Evolutionary conservation across 2,113 vertebrate species (phyloP).

Genomic region (Alces alces): DNA sequence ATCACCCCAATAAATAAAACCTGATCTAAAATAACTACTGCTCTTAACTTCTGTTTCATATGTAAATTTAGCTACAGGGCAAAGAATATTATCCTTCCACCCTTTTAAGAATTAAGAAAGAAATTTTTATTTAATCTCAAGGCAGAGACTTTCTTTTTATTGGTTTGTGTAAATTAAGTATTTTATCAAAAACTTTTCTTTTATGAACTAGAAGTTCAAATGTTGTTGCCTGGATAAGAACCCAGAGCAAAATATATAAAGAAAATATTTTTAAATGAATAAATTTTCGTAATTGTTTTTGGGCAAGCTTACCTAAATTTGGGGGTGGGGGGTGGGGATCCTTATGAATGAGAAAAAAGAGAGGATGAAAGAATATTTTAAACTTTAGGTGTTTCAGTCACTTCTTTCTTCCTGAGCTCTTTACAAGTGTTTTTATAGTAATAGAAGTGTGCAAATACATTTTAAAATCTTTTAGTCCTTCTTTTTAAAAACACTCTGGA

Average conservation of each 20-base stretch:
- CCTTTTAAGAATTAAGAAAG: not conserved
- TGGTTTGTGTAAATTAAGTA: not conserved
- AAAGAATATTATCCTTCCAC: not conserved
- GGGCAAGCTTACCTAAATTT: not conserved
- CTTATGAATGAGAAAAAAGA: not conserved
- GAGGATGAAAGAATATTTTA: not conserved
- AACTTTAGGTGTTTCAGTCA: not conserved
- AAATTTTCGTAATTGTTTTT: not conserved
- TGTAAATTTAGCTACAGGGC: not conserved
- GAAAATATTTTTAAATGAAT: slow-evolving; percentile 26
- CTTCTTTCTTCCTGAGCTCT: not conserved
- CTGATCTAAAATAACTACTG: not conserved
- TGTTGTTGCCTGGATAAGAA: not conserved
- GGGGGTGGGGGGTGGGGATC: not conserved
- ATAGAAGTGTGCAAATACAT: not conserved
- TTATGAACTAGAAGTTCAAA: slow-evolving; percentile 4
- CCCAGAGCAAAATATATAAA: not conserved
- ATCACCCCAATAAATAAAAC: not conserved
- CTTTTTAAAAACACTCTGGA: not conserved
- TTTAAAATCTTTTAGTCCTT: not conserved
- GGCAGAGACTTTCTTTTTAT: not conserved
- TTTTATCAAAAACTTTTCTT: slow-evolving; percentile 22
- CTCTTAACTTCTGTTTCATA: not conserved
- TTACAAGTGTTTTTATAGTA: slow-evolving; percentile 14
- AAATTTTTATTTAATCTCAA: not conserved